These are phyloP conservation scores for Sturnus vulgaris DNA, from an alignment of 2,113 vertebrate species.

Conservation along the genomic window DNA sequence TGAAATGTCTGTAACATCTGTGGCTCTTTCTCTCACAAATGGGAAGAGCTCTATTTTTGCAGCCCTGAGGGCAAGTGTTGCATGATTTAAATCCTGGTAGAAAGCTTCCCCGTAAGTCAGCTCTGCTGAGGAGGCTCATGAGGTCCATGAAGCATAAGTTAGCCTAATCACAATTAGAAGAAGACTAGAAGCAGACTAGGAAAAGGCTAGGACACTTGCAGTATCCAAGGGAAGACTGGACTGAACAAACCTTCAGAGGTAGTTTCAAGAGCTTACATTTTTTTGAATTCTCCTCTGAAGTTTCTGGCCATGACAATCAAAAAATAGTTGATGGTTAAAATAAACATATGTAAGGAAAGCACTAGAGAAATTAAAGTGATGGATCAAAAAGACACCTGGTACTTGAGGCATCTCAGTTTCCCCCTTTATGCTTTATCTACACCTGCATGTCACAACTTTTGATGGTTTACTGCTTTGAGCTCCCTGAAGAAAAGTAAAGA, in stretches of 20 bases:
- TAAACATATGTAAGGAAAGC: not conserved
- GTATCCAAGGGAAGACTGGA: not conserved
- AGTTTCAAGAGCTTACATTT: not conserved
- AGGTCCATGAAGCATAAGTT: not conserved
- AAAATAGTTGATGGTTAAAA: not conserved
- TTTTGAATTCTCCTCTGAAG: not conserved
- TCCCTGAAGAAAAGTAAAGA: not conserved
- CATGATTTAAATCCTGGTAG: not conserved
- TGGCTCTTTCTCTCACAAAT: not conserved
- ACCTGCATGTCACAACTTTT: not conserved
- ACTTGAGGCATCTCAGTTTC: not conserved
- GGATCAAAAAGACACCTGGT: not conserved
- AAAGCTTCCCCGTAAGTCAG: not conserved
- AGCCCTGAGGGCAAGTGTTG: not conserved
- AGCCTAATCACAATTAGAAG: not conserved
- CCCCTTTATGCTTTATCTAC: not conserved
- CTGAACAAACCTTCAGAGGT: not conserved
- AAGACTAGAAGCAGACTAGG: not conserved
- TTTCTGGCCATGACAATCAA: not conserved
- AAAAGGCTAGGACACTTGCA: not conserved
- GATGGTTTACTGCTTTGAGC: not conserved
- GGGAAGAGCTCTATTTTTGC: not conserved
- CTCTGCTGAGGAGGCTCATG: not conserved
- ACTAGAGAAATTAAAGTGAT: not conserved
- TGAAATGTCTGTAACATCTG: not conserved